A percentile compares a stretch with the other conserved stretches of the same genome.
phyloP scores from a whole-genome alignment of 2,888 invertebrate species.

The Cyrtodaria siliqua region DNA sequence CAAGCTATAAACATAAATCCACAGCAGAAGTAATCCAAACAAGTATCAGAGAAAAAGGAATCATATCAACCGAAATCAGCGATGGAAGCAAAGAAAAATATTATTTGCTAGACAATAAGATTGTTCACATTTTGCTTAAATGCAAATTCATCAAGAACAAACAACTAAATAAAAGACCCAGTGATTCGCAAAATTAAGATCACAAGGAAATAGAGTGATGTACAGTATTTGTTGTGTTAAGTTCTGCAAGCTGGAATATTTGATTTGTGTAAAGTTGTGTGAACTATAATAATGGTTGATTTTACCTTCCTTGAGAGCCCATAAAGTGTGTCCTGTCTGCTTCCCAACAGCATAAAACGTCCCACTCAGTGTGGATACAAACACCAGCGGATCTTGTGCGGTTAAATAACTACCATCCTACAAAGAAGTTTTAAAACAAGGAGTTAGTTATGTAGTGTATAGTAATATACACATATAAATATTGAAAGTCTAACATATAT shows the following conservation, averaged over 20 bases:
- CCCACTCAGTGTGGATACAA: slow-evolving; percentile 97
- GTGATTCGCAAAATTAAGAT: too few relatives aligned
- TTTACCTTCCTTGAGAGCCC: slow-evolving; percentile 94
- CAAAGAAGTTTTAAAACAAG: slow-evolving; percentile 6
- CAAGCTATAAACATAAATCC: too few relatives aligned
- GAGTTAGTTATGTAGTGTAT: too few relatives aligned
- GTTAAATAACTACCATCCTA: slow-evolving; percentile 75
- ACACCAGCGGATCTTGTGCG: slow-evolving; percentile 89
- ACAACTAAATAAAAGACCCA: not conserved
- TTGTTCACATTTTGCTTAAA: too few relatives aligned
- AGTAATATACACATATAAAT: too few relatives aligned
- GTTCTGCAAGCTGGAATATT: not conserved
- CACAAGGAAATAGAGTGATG: too few relatives aligned
- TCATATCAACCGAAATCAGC: too few relatives aligned
- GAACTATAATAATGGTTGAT: not conserved
- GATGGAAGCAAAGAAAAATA: too few relatives aligned
- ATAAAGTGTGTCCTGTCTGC: slow-evolving; percentile 93
- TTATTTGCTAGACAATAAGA: too few relatives aligned
- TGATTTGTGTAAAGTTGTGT: not conserved
- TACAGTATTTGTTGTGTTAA: not conserved
- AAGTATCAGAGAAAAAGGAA: too few relatives aligned
- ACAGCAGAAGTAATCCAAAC: too few relatives aligned
- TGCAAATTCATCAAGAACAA: not conserved
- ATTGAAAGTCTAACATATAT: too few relatives aligned
- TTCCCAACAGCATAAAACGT: slow-evolving; percentile 96